These are phyloP conservation scores for Melospiza melodia DNA, from an alignment of 2,113 vertebrate species.

Conservation along the genomic window DNA sequence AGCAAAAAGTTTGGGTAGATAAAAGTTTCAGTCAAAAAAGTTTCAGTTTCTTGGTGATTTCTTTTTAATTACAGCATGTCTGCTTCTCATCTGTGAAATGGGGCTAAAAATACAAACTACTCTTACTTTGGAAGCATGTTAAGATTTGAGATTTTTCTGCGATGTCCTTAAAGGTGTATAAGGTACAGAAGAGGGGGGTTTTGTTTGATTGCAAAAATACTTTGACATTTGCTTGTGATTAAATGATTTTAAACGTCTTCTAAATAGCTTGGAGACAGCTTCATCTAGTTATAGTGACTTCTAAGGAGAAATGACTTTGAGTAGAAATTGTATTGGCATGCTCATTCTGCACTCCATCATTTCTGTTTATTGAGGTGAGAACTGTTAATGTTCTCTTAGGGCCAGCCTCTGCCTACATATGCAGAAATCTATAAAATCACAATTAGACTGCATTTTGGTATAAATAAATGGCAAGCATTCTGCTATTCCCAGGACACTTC, in stretches of 20 bases:
- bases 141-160: background rate
- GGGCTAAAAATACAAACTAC: background rate
- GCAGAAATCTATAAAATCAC: background rate
- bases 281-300: background rate
- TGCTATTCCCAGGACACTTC: background rate
- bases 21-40: background rate
- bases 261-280: background rate
- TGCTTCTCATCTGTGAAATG: background rate
- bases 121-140: background rate
- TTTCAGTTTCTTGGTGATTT: background rate
- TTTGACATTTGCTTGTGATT: constrained; percentile 42
- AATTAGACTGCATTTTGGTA: background rate
- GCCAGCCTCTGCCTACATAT: background rate
- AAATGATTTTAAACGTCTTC: background rate
- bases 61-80: background rate
- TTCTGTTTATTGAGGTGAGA: background rate
- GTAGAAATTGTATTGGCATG: background rate
- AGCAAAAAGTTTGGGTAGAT: background rate
- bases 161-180: background rate
- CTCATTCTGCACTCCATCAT: background rate
- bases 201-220: constrained; percentile 33
- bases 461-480: background rate
- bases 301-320: background rate
- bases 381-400: background rate
- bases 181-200: background rate